phyloP scores from a whole-genome alignment of 2,888 invertebrate genomes.

The Hypselothyrea guttata region DNA sequence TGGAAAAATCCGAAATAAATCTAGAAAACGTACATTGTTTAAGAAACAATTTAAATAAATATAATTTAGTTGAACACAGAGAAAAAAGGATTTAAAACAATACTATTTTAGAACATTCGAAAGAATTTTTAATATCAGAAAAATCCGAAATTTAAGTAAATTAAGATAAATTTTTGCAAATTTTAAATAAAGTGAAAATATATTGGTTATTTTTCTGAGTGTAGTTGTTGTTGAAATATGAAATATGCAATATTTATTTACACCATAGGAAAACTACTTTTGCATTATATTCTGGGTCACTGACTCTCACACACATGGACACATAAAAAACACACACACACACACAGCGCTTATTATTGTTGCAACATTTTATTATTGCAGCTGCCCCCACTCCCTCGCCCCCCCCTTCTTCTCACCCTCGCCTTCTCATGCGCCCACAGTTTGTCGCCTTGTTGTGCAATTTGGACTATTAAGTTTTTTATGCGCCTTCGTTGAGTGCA shows the following conservation, averaged over 20 bases:
- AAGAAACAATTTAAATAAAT: too few species aligned
- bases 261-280: constrained; percentile 63
- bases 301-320: constrained; percentile 59
- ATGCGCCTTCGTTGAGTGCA: constrained; percentile 45
- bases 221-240: constrained; percentile 8
- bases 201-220: too few species aligned
- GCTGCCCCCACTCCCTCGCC: constrained; percentile 7
- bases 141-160: too few species aligned
- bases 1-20: too few species aligned
- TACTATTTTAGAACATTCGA: too few species aligned
- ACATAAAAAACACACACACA: constrained; percentile 19
- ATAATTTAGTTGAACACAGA: too few species aligned
- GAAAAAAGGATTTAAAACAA: too few species aligned
- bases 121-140: too few species aligned
- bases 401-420: background rate
- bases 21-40: too few species aligned
- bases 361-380: constrained; percentile 40
- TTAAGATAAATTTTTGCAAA: too few species aligned
- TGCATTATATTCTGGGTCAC: constrained; percentile 70
- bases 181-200: too few species aligned
- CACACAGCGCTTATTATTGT: constrained; percentile 20
- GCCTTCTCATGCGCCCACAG: constrained; percentile 9
- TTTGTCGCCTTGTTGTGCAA: constrained; percentile 49
- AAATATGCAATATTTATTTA: constrained; percentile 45
- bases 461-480: constrained; percentile 57